Conservation (phyloP, 2,797 vertebrate genomes). For the Mormyrops boulengeri region DNA sequence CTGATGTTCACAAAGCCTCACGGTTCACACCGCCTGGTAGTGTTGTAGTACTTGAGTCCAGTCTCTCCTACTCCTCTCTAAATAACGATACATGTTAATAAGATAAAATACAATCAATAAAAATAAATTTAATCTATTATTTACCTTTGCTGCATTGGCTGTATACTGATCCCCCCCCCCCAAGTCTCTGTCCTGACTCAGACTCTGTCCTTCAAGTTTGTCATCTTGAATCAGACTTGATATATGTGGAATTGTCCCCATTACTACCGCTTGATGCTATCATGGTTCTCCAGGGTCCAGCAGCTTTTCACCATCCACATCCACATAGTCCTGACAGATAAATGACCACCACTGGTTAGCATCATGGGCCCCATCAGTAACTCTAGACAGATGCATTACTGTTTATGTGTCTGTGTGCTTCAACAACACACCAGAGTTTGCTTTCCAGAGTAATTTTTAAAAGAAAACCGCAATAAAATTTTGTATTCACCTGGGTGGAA, state of each 20-base stretch:
- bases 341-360: neutral
- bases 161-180: neutral
- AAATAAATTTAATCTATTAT: neutral
- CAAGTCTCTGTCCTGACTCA: neutral
- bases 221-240: neutral
- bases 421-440: neutral
- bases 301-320: slow-evolving; percentile 42
- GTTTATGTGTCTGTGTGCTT: neutral
- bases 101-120: neutral
- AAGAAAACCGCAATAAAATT: neutral
- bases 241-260: neutral
- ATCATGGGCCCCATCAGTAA: neutral
- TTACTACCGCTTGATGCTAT: neutral
- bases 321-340: slow-evolving; percentile 59
- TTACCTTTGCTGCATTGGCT: neutral
- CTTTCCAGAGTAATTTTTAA: neutral
- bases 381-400: neutral
- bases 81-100: neutral
- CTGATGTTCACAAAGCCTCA: neutral
- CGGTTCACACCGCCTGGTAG: neutral
- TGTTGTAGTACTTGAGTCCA: neutral
- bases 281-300: slow-evolving; percentile 28
- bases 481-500: neutral
- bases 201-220: neutral
- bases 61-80: neutral